Base-by-base conservation (phyloP, 2,113 vertebrate species). In the Hippocampus zosterae region DNA sequence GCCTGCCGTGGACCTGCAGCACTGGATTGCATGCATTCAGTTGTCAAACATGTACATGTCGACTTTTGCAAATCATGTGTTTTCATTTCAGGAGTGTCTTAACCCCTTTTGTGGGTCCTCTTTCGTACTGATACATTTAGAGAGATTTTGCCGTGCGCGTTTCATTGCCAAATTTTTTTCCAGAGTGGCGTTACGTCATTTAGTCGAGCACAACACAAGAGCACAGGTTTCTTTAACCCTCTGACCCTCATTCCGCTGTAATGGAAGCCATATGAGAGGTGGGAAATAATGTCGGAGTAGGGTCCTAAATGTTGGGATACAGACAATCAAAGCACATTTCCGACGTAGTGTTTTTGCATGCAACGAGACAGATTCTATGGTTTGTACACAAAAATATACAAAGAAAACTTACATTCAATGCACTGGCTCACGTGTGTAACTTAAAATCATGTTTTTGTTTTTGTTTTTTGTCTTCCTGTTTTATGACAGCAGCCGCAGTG, bases 181-280 rank as follows among this genome's bases (percentile, higher is more conserved):
- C 73, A 37, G 72, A 67, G n/a, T 40, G 33, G 57, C 68, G 55
- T 87, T 88, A 91, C 72, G 83, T 90, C 86, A 86, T 76, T 72
- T 55, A 70, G 70, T 73, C 40, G 70, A 81, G 76, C 75, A 71
- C 74, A 72, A 29, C 71, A 79, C 2, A 68, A 73, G 68, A 74
- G 72, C n/a, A 19, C 75, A 63, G 83, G 65, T 74, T 69, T 67
- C 72, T 81, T 61, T 37, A 37, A 71, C 81, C 82, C 88, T 82
- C 73, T 85, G 81, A 86, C 83, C 83, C 74, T 85, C 84, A 86
- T 90, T 87, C 82, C 77, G 33, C 78, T 76, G 50, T 90, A 91
- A 92, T 91, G 77, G 81, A 92, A 92, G 88, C 91, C 92, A 92
- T 88, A 90, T 89, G 90, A 79, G 67, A 68, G 62, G 37, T 64